phyloP scores from a whole-genome alignment of 2,113 vertebrate genomes.

The Rhabdomys dilectus region DNA sequence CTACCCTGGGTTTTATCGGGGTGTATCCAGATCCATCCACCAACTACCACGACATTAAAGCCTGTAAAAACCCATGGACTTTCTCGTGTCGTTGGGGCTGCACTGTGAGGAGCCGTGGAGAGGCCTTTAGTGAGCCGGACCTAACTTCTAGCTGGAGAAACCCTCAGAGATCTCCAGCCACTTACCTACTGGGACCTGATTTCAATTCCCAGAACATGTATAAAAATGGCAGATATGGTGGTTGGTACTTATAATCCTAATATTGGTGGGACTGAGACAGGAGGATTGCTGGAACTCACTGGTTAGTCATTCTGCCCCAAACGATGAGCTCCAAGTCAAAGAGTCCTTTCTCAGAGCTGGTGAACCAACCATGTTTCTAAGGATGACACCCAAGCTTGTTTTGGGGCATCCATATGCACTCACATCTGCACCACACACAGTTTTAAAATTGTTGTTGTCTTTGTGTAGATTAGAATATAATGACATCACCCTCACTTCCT shows the following conservation, averaged over 20 bases:
- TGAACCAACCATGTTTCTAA: too few relatives aligned
- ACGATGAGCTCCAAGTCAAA: neutral
- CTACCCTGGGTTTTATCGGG: too few relatives aligned
- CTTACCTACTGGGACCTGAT: neutral
- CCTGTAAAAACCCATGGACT: too few relatives aligned
- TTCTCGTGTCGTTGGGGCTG: too few relatives aligned
- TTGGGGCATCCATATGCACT: neutral
- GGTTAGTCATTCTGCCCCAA: neutral
- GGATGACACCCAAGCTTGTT: too few relatives aligned
- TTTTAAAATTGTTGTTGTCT: neutral
- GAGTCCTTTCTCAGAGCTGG: neutral
- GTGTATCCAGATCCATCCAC: too few relatives aligned
- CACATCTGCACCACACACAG: neutral
- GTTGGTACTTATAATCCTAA: neutral
- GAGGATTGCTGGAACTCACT: neutral
- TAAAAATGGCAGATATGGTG: too few relatives aligned
- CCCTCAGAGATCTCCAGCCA: too few relatives aligned
- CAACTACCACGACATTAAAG: too few relatives aligned
- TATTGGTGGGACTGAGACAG: neutral
- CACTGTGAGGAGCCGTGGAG: too few relatives aligned
- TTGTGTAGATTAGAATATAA: neutral
- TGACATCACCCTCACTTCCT: neutral
- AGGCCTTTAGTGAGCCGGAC: too few relatives aligned
- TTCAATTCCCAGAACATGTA: neutral
- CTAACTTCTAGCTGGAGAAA: too few relatives aligned